phyloP scores from a whole-genome alignment of 2,797 vertebrate genomes.

The Spinibarbus caldwelli region DNA sequence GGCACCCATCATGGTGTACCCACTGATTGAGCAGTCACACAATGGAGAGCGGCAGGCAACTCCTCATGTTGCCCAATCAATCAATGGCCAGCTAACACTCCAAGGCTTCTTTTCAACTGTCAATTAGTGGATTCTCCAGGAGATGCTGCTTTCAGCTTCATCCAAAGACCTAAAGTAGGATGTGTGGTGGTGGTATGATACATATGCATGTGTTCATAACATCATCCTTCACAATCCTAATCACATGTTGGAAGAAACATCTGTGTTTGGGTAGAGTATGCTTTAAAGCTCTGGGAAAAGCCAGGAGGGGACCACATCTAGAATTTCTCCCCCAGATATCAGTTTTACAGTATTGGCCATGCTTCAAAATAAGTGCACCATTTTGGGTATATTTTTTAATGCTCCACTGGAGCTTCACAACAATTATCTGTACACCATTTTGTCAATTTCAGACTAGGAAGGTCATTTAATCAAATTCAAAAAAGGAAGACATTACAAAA shows the following conservation, averaged over 20 bases:
- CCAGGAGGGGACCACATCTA: not conserved
- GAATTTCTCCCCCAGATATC: not conserved
- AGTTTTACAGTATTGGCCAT: not conserved
- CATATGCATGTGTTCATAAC: not conserved
- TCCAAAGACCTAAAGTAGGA: not conserved
- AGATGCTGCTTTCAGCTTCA: conserved; percentile 26
- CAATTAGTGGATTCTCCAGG: conserved; percentile 73
- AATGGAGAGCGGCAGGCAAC: conserved; percentile 78
- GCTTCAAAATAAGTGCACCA: not conserved
- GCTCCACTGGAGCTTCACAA: too few relatives aligned
- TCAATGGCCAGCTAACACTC: conserved; percentile 72
- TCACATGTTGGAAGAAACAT: not conserved
- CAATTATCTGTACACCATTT: too few relatives aligned
- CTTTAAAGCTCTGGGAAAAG: not conserved
- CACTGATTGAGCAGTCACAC: conserved; percentile 79
- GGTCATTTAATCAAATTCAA: too few relatives aligned
- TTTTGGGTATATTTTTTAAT: too few relatives aligned
- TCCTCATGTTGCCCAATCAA: conserved; percentile 79
- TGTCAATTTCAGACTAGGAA: too few relatives aligned
- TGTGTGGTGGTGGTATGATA: not conserved
- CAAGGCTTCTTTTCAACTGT: conserved; percentile 71
- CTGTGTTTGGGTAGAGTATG: not conserved
- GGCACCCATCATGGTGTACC: conserved; percentile 69
- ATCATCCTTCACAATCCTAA: not conserved
- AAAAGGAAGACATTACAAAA: too few relatives aligned